Base-by-base conservation (phyloP, 2,888 invertebrate genomes). In the Morpho helenor region DNA sequence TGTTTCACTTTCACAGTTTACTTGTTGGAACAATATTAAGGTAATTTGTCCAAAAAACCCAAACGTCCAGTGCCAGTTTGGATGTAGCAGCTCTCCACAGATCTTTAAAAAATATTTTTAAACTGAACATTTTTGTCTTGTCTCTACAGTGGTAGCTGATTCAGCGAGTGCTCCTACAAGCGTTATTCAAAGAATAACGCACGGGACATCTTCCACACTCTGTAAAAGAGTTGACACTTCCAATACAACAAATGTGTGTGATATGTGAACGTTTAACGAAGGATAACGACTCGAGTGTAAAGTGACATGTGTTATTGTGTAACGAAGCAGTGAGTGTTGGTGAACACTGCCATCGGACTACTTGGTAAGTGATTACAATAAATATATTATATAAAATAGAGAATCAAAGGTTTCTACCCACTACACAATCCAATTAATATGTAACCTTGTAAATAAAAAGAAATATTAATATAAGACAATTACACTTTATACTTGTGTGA, bases 161-260 rank as follows among this genome's bases (percentile, higher is more conserved):
- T 89, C 82, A 89, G 89, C 84, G 89, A 89, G 76, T 85, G 84
- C 75, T 88, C 90, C 77, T 83, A 81, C 72, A 86, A 74, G 82
- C 89, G 90, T 70, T 89, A 88, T 80, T 90, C 90, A 0, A 88
- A 89, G 79, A 82, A 88, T 81, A 88, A 82, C 81, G 90, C 90
- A 10, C 74, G 88, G 79, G 87, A 89, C 80, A 76, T 89, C 64
- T 90, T 88, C 79, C 82, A 89, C 80, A 90, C 90, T 65, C 78
- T 90, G 68, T 90, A 74, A 79, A 72, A 54, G 43, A 16, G 59
- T 49, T 67, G 57, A 64, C 67, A 66, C 63, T 70, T 63, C 67
- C 50, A 53, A 40, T 52, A 63, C 59, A 66, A 41, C 52, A 8
- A 7, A 51, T 76, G 76, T 78, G 40, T 79, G 76, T 63, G 73